A percentile compares a stretch with the other conserved stretches of the same genome.
Conservation (phyloP, 2,113 vertebrate genomes). For the Oreotrochilus melanogaster region DNA sequence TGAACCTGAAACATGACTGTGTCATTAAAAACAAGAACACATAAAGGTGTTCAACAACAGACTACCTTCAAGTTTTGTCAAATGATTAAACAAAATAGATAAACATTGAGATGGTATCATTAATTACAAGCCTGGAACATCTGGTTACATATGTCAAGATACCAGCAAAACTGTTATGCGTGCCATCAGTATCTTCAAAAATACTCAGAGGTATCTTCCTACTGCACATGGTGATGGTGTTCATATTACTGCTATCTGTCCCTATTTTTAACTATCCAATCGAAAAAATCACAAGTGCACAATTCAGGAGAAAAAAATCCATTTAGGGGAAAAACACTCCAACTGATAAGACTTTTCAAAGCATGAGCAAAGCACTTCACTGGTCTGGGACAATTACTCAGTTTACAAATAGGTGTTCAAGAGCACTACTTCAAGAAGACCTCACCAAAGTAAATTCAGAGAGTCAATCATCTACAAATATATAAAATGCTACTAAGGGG, state of each 20-base stretch:
- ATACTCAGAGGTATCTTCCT: not conserved
- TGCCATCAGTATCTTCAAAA: not conserved
- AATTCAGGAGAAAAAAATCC: not conserved
- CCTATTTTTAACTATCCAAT: not conserved
- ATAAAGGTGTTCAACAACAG: not conserved
- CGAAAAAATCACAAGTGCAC: not conserved
- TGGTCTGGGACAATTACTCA: not conserved
- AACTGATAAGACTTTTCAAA: not conserved
- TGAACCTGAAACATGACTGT: not conserved
- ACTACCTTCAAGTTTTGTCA: not conserved
- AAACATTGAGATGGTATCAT: not conserved
- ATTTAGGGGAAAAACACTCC: not conserved
- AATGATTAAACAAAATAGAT: not conserved
- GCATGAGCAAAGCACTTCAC: not conserved
- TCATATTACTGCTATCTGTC: not conserved
- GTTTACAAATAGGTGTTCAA: not conserved
- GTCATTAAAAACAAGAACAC: not conserved
- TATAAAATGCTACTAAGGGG: not conserved
- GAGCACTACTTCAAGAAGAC: not conserved
- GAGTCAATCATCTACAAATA: not conserved
- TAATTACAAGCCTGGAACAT: not conserved
- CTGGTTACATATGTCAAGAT: not conserved
- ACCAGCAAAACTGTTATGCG: rapidly evolving
- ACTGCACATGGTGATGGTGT: not conserved
- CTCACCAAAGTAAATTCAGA: not conserved